These are phyloP conservation scores for Lithobius niger DNA, from an alignment of 1,140 invertebrate species.

Conservation along the genomic window DNA sequence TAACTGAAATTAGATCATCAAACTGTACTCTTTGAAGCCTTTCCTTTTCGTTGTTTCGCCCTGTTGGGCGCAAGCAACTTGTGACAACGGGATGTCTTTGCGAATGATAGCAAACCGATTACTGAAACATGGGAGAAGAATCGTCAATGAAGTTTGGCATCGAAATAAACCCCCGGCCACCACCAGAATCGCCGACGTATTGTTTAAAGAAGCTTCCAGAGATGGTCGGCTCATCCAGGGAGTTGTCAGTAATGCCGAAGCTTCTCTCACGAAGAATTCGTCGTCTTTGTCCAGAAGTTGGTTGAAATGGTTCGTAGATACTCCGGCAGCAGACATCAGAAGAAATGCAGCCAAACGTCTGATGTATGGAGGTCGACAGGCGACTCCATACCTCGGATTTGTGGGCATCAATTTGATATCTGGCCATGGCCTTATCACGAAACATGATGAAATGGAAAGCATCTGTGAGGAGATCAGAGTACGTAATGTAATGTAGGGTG, in stretches of 20 bases:
- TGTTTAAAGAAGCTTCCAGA: not conserved
- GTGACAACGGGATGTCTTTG: not conserved
- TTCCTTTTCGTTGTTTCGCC: not conserved
- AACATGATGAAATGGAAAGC: conserved; percentile 61
- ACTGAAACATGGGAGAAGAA: not conserved
- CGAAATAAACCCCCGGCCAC: too few relatives aligned
- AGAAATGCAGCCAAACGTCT: conserved; percentile 44
- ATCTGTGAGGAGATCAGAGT: conserved; percentile 64
- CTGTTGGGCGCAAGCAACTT: not conserved
- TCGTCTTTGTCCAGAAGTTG: not conserved
- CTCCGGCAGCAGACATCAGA: conserved; percentile 41
- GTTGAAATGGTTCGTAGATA: not conserved
- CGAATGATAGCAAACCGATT: not conserved
- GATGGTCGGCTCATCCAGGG: not conserved
- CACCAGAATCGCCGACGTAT: too few relatives aligned
- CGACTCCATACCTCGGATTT: conserved; percentile 55
- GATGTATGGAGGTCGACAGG: conserved; percentile 45
- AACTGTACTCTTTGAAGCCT: too few relatives aligned
- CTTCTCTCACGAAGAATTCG: not conserved
- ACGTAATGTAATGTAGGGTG: too few relatives aligned
- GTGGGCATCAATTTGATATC: conserved; percentile 59
- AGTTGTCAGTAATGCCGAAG: not conserved
- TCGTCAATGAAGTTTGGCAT: not conserved
- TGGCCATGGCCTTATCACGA: conserved; percentile 53
- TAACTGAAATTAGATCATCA: too few relatives aligned